Evolutionary conservation across 2,113 vertebrate genomes (phyloP).

Genomic region (Crotalus viridis): DNA sequence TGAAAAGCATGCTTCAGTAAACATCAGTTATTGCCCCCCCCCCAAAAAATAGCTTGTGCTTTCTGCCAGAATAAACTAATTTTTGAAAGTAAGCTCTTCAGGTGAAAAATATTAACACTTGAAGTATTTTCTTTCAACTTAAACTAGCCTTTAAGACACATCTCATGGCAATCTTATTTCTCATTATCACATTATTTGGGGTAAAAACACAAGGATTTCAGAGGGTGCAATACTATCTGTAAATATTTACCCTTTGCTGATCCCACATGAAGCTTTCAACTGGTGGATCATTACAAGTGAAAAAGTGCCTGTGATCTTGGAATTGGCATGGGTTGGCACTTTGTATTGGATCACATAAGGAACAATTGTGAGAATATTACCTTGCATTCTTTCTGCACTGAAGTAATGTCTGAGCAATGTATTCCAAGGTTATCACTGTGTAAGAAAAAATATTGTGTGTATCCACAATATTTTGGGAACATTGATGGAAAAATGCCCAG

Average conservation of each 20-base stretch:
- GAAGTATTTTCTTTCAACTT: background rate
- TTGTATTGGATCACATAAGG: background rate
- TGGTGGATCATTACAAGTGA: background rate
- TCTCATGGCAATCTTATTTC: background rate
- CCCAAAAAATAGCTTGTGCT: background rate
- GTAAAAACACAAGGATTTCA: background rate
- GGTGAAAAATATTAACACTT: background rate
- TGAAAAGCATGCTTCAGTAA: background rate
- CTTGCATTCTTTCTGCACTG: background rate
- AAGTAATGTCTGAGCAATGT: background rate
- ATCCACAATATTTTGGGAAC: background rate
- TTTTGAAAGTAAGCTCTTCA: background rate
- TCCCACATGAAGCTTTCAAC: background rate
- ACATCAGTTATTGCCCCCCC: background rate
- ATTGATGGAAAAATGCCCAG: background rate
- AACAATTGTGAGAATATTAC: background rate
- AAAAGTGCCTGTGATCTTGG: background rate
- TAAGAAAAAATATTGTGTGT: background rate
- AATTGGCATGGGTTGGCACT: background rate
- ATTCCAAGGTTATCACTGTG: background rate
- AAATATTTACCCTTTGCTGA: background rate
- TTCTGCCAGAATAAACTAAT: background rate
- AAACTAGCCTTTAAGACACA: background rate
- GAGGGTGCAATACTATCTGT: background rate
- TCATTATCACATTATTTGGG: background rate